Evolutionary conservation across 2,888 invertebrate species (phyloP).

Genomic region (Drosophila fulvimacula): DNA sequence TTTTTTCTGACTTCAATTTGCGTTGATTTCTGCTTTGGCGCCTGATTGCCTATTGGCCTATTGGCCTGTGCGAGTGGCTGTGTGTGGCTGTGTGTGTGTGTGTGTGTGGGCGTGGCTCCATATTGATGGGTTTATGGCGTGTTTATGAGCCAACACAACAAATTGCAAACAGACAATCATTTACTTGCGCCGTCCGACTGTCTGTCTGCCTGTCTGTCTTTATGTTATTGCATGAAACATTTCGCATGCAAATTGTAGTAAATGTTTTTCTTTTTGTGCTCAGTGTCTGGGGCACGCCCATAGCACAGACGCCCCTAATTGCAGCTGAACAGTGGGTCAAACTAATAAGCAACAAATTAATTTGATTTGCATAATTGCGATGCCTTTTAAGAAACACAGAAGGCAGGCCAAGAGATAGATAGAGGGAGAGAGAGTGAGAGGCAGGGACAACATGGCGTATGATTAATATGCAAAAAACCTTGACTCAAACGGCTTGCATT

Average conservation of each 20-base stretch:
- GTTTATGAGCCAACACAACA: constrained; percentile 47
- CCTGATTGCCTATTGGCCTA: constrained; percentile 56
- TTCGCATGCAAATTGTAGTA: constrained; percentile 68
- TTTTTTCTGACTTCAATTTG: constrained; percentile 56
- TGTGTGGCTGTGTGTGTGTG: not conserved
- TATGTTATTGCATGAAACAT: constrained; percentile 49
- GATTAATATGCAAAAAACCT: constrained; percentile 40
- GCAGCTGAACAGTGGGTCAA: constrained; percentile 62
- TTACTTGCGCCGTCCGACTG: constrained; percentile 21
- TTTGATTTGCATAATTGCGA: constrained; percentile 58
- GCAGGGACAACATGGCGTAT: constrained; percentile 34
- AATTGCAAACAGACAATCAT: constrained; percentile 33
- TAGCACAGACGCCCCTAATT: constrained; percentile 23
- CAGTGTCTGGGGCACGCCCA: constrained; percentile 43
- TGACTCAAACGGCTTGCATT: constrained; percentile 15
- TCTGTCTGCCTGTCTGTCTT: constrained; percentile 31
- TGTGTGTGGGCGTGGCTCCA: constrained; percentile 1
- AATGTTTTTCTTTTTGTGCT: constrained; percentile 34
- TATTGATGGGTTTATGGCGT: constrained; percentile 72
- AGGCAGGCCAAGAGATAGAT: not conserved
- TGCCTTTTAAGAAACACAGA: constrained; percentile 2
- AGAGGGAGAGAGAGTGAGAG: not conserved
- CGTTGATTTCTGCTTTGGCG: constrained; percentile 58
- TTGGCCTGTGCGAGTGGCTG: not conserved
- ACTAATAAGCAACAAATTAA: constrained; percentile 73